Base-by-base conservation (phyloP, 2,113 vertebrate genomes). In the Agapornis roseicollis region DNA sequence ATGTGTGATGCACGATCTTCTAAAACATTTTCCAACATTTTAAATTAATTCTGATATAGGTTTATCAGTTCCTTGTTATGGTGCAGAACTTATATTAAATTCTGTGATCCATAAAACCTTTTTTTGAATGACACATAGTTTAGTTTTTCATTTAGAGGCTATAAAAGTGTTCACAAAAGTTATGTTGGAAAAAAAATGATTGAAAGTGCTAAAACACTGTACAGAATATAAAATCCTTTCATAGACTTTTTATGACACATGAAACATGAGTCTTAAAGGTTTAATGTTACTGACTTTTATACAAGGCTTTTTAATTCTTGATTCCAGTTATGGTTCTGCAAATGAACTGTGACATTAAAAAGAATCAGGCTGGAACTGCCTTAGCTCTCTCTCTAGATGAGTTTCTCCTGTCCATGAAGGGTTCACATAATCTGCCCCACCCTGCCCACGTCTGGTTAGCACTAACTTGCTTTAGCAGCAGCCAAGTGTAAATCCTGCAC, bases 311-410 rank as follows among this genome's bases (percentile, higher is more conserved):
- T 98, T 98, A 98, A 98, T 98, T 98, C 97, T 97, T 98, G 98
- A 98, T 98, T 98, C 98, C 97, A 98, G 98, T 98, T 98, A 98
- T 98, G 98, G 98, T 98, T 98, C 98, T 98, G 98, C 98, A 98
- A 98, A 98, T 98, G 98, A 98, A 98, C 98, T 98, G 98, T 98
- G 98, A 98, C 98, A 98, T 98, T 98, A 98, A 98, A 98, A 98
- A 97, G 97, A 98, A 98, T 97, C 98, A 98, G 97, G 98, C 96
- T 98, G 97, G 97, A 98, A 98, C 98, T 97, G 97, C 97, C 96
- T 88, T 73, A 95, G 90, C 96, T 98, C 97, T 82, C 92, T 97
- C 94, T 97, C 90, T 96, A 98, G 97, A 98, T 97, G 97, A 97
- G 97, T 96, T 97, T 97, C 66, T 92, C 96, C 89, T 96, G 93